Conservation (phyloP, 2,888 invertebrate genomes). For the Hetaerina titia region DNA sequence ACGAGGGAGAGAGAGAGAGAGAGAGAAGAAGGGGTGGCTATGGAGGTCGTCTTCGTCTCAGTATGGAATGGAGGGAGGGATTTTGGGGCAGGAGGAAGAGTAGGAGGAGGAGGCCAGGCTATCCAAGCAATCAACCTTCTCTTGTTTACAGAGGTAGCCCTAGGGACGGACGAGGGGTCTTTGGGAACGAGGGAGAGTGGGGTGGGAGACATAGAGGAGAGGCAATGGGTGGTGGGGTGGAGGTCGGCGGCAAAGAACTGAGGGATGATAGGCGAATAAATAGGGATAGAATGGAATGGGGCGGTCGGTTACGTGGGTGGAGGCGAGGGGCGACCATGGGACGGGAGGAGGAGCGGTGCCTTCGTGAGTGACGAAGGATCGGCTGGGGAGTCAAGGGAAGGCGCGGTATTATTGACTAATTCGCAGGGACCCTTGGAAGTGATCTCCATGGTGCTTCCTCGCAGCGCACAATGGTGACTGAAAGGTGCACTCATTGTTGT, state of each 20-base stretch:
- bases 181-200: background rate
- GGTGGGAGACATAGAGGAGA: background rate
- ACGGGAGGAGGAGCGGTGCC: too few species aligned
- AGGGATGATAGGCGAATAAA: conserved; percentile 3
- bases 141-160: background rate
- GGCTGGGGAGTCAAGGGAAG: background rate
- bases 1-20: background rate
- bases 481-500: background rate
- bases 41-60: too few species aligned
- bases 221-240: background rate
- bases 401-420: background rate
- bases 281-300: background rate
- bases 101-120: background rate
- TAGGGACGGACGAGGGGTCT: background rate
- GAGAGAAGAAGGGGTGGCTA: too few species aligned
- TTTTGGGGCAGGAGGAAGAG: too few species aligned
- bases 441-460: background rate
- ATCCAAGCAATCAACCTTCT: background rate
- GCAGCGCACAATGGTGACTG: background rate
- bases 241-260: background rate
- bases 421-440: background rate
- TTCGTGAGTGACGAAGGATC: too few species aligned
- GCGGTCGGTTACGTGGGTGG: background rate
- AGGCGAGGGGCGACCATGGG: background rate
- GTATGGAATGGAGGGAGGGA: background rate